phyloP scores from a whole-genome alignment of 2,797 vertebrate genomes.

The Oryzias dopingdopingensis region DNA sequence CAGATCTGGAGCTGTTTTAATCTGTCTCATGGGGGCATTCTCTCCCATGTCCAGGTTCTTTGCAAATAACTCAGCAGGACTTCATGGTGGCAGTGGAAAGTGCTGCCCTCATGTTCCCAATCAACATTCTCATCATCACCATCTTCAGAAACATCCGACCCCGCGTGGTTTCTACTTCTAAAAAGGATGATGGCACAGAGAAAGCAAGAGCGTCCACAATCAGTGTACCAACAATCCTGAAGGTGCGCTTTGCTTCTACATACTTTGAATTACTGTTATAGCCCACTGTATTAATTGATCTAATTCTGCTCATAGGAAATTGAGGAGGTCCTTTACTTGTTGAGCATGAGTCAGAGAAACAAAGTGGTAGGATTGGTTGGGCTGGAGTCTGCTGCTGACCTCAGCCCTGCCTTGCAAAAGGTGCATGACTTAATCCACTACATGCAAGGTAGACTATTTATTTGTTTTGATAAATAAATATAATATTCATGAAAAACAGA shows the following conservation, averaged over 20 bases:
- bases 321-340: slow-evolving; percentile 40
- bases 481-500: background rate
- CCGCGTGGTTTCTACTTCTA: slow-evolving; percentile 47
- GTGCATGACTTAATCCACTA: slow-evolving; percentile 70
- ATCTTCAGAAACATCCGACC: slow-evolving; percentile 83
- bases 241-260: slow-evolving; percentile 50
- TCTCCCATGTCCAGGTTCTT: slow-evolving; percentile 60
- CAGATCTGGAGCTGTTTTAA: background rate
- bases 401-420: slow-evolving; percentile 65
- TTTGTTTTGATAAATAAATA: background rate
- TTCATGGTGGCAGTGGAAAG: slow-evolving; percentile 82
- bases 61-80: slow-evolving; percentile 77
- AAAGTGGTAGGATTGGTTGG: slow-evolving; percentile 49
- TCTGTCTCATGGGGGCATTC: background rate
- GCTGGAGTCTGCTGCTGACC: slow-evolving; percentile 65
- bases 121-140: slow-evolving; percentile 86
- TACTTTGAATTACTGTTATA: background rate
- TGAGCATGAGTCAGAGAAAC: slow-evolving; percentile 71
- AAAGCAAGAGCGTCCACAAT: slow-evolving; percentile 20
- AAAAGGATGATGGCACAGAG: slow-evolving; percentile 18
- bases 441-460: slow-evolving; percentile 69
- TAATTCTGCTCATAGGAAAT: slow-evolving; percentile 44
- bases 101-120: slow-evolving; percentile 85
- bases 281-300: background rate
- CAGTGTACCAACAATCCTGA: slow-evolving; percentile 65